Evolutionary conservation across 2,113 vertebrate species (phyloP).

Genomic region (Hepsetus odoe): DNA sequence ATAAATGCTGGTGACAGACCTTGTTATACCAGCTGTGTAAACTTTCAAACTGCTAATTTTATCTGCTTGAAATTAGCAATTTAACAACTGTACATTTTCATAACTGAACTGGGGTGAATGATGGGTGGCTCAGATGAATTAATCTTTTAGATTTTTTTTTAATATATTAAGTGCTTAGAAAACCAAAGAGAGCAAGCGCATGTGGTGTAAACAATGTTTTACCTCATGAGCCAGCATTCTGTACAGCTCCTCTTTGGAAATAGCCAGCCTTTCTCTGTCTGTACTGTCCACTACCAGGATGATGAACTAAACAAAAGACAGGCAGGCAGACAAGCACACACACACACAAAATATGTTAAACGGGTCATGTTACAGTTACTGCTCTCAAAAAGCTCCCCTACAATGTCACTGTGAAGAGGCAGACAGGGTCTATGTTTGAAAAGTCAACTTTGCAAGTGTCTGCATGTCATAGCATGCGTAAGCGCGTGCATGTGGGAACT

Average conservation of each 20-base stretch:
- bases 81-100: background rate
- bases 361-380: constrained; percentile 15
- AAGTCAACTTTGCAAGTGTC: background rate
- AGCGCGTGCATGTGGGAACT: background rate
- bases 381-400: background rate
- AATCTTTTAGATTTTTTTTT: background rate
- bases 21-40: too few species aligned
- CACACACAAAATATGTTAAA: background rate
- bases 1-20: too few species aligned
- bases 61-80: too few species aligned
- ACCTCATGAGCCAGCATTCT: constrained; percentile 98
- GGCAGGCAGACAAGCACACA: background rate
- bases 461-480: constrained; percentile 20
- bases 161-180: too few species aligned
- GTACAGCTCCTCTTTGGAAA: constrained; percentile 97
- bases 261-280: constrained; percentile 94
- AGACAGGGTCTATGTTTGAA: background rate
- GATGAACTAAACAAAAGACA: constrained; percentile 82
- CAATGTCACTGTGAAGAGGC: constrained; percentile 3
- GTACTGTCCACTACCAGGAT: constrained; percentile 99
- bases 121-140: background rate
- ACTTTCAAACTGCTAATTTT: too few species aligned
- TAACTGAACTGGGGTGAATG: background rate
- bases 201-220: constrained; percentile 54
- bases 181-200: background rate